Percentiles rank a stretch among this genome's conserved stretches.
phyloP scores from a whole-genome alignment of 2,113 vertebrate genomes.

The Ailurus styani region DNA sequence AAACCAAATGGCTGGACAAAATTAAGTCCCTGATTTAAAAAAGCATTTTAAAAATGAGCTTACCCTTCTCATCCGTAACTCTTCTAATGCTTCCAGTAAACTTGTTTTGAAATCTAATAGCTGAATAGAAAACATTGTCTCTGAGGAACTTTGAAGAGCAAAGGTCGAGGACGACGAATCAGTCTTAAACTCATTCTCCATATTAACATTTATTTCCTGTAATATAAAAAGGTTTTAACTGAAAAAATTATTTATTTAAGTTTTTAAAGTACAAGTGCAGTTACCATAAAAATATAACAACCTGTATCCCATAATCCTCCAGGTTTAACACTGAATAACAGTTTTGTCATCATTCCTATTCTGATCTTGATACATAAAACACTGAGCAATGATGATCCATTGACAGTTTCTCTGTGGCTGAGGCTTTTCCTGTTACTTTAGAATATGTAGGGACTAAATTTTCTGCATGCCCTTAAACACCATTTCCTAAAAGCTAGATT shows the following conservation, averaged over 20 bases:
- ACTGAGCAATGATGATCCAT: neutral
- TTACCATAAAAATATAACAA: slow-evolving; percentile 34
- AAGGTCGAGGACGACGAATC: slow-evolving; percentile 57
- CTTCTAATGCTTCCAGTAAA: slow-evolving; percentile 90
- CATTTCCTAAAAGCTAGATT: neutral
- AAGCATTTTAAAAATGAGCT: slow-evolving; percentile 12
- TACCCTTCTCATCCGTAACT: slow-evolving; percentile 93
- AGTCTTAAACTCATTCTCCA: slow-evolving; percentile 75
- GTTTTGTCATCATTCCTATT: neutral
- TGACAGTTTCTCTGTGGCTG: neutral
- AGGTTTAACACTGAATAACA: slow-evolving; percentile 2
- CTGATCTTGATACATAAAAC: slow-evolving; percentile 22
- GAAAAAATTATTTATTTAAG: neutral
- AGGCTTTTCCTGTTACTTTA: neutral
- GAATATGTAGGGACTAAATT: neutral
- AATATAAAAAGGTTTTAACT: slow-evolving; percentile 60
- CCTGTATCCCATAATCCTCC: neutral
- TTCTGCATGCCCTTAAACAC: neutral
- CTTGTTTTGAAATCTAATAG: slow-evolving; percentile 91
- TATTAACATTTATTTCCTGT: slow-evolving; percentile 70
- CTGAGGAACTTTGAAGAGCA: slow-evolving; percentile 79
- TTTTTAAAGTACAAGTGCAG: slow-evolving; percentile 28
- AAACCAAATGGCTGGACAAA: neutral
- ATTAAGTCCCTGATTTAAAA: neutral
- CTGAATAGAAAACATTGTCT: slow-evolving; percentile 86